phyloP scores from a whole-genome alignment of 1,140 invertebrate species.

The Aplysia californica region DNA sequence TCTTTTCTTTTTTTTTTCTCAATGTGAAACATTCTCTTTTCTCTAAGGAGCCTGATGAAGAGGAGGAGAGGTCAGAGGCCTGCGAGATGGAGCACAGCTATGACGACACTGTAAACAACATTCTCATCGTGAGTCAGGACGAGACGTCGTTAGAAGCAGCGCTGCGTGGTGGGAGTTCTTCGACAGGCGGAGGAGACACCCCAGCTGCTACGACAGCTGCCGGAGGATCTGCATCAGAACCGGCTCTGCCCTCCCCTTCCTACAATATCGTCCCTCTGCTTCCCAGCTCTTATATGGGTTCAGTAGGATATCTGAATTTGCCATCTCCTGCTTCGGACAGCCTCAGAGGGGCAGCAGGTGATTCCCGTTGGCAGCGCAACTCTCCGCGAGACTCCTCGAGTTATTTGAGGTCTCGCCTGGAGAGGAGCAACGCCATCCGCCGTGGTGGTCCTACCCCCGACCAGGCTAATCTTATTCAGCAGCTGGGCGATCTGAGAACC shows the following conservation, averaged over 20 bases:
- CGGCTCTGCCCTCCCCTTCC: neutral
- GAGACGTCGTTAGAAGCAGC: slow-evolving; percentile 11
- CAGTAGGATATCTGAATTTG: neutral
- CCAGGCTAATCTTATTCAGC: neutral
- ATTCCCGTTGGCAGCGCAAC: neutral
- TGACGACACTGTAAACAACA: slow-evolving; percentile 47
- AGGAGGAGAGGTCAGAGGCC: slow-evolving; percentile 51
- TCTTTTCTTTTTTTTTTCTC: no score
- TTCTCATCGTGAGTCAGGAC: slow-evolving; percentile 27
- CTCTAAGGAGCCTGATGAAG: slow-evolving; percentile 44
- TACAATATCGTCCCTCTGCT: slow-evolving; percentile 24
- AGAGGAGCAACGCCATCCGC: slow-evolving; percentile 21
- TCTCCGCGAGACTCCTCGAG: slow-evolving; percentile 20
- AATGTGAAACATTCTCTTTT: no score
- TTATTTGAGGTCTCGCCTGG: slow-evolving; percentile 17
- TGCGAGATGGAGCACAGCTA: slow-evolving; percentile 52
- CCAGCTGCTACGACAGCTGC: neutral
- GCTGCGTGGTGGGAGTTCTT: no score
- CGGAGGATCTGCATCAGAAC: neutral
- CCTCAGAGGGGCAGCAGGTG: neutral
- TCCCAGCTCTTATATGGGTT: slow-evolving; percentile 15
- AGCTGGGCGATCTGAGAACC: neutral
- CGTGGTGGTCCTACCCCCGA: neutral
- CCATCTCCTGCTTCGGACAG: neutral
- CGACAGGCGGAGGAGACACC: neutral